Evolutionary conservation across 2,797 vertebrate genomes (phyloP), one percentile per base, ranked within the genome.

Genomic region (Cirrhinus mrigala): DNA sequence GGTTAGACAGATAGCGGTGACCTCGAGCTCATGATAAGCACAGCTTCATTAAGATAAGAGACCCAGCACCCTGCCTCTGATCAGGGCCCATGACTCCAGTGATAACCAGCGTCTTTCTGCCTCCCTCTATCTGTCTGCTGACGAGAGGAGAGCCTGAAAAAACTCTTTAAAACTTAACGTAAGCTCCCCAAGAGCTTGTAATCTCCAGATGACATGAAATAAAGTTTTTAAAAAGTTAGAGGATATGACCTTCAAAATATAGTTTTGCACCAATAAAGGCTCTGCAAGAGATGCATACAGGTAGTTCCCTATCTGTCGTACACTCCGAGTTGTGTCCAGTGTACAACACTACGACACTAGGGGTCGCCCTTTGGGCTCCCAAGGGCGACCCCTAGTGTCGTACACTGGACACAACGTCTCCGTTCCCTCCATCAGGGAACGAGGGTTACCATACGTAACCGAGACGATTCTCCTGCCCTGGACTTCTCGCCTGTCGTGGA

Each of bases 31-130:
- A 70, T 83, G 82, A 84, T 88, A 86, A 84, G 54, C 77, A 70
- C 52, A 62, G 87, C 81, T 80, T 88, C 77, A 86, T 86, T 86
- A 86, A 88, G 87, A 86, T 83, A 88, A 83, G 84, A 83, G 84
- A 81, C 20, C 44, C 69, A 48, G 58, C 76, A 79, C 9, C 69
- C 20, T n/a, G 76, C 27, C 50, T 84, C 48, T 88, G 84, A 88
- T 83, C 75, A 74, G 69, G 48, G 80, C 76, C 68, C 68, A 79
- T 60, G 80, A 83, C 87, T 86, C 52, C 84, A 68, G 60, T 40
- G 76, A 88, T 81, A 88, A 86, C 76, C 62, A 68, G 40, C 22
- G 22, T 73, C 11, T 52, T 64, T 74, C 71, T 37, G 27, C 54
- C 82, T 68, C 33, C 58, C 69, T 74, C 50, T 44, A 44, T 73